Conservation (phyloP, 2,888 invertebrate genomes). For the Microdon myrmicae region DNA sequence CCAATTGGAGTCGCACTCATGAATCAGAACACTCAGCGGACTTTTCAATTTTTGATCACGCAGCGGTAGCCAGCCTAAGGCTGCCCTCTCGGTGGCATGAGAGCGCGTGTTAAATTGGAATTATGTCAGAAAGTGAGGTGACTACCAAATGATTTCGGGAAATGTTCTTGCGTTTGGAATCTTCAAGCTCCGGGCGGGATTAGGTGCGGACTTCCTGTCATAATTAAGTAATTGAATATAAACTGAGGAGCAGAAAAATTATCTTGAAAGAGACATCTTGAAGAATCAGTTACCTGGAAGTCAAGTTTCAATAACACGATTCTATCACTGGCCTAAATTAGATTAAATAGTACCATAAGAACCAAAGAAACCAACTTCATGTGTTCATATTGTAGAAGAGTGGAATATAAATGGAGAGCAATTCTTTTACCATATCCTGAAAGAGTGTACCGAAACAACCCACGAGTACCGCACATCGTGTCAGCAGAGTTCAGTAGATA, state of each 20-base stretch:
- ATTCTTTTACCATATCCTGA: too few species aligned
- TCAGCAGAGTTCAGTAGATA: too few species aligned
- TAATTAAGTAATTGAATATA: background rate
- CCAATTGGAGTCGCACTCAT: slow-evolving; percentile 25
- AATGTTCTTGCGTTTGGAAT: slow-evolving; percentile 1
- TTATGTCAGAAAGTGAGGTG: slow-evolving; percentile 22
- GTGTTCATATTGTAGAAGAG: too few species aligned
- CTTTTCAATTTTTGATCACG: slow-evolving; percentile 42
- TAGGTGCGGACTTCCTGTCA: slow-evolving; percentile 1
- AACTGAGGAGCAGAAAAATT: slow-evolving; percentile 2
- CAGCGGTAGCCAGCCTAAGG: slow-evolving; percentile 4
- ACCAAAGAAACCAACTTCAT: too few species aligned
- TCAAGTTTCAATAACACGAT: too few species aligned
- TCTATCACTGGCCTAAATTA: too few species aligned
- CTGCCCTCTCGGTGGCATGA: background rate
- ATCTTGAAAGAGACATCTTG: too few species aligned
- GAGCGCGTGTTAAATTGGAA: slow-evolving; percentile 21
- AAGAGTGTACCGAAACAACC: too few species aligned
- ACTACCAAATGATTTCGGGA: slow-evolving; percentile 9
- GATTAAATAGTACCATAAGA: too few species aligned
- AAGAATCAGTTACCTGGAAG: too few species aligned
- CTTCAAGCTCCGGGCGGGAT: background rate
- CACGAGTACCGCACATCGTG: too few species aligned
- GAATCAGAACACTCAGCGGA: slow-evolving; percentile 30
- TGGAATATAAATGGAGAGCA: too few species aligned